Evolutionary conservation across 2,888 invertebrate species (phyloP).

Genomic region (Stenotaenia linearis): DNA sequence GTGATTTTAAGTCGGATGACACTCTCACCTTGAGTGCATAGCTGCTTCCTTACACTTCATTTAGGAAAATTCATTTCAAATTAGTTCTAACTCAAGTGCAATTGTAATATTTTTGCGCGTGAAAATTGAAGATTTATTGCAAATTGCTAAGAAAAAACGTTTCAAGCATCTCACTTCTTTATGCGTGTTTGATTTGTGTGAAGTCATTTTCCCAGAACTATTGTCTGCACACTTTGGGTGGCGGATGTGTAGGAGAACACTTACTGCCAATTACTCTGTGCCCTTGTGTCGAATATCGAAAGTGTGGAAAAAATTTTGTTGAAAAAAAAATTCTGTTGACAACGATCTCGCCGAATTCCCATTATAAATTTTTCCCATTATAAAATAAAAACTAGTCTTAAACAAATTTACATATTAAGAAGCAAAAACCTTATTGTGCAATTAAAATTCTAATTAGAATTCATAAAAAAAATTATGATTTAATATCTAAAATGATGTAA

Average conservation of each 20-base stretch:
- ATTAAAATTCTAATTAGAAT: too few species aligned
- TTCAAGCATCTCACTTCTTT: neutral
- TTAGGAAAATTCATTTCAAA: neutral
- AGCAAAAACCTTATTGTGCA: too few species aligned
- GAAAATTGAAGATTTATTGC: slow-evolving; percentile 2
- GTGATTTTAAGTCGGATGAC: neutral
- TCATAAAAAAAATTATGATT: too few species aligned
- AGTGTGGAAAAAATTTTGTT: too few species aligned
- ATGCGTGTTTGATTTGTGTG: neutral
- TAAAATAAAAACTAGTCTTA: too few species aligned
- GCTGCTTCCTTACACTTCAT: neutral
- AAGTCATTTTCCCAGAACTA: slow-evolving; percentile 17
- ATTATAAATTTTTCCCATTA: too few species aligned
- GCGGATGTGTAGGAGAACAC: neutral
- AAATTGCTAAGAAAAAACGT: neutral
- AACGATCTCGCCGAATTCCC: too few species aligned
- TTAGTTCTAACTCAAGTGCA: neutral
- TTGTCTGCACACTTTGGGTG: neutral
- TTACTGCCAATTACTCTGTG: neutral
- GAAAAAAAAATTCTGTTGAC: too few species aligned
- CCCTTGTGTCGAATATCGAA: neutral
- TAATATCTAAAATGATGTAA: too few species aligned
- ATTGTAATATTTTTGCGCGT: neutral
- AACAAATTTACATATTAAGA: too few species aligned
- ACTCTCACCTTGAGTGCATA: neutral